Evolutionary conservation across 64 coral and sea anemone genomes (phyloP), one percentile per base, ranked within the genome.

Genomic region (Montipora cactus): DNA sequence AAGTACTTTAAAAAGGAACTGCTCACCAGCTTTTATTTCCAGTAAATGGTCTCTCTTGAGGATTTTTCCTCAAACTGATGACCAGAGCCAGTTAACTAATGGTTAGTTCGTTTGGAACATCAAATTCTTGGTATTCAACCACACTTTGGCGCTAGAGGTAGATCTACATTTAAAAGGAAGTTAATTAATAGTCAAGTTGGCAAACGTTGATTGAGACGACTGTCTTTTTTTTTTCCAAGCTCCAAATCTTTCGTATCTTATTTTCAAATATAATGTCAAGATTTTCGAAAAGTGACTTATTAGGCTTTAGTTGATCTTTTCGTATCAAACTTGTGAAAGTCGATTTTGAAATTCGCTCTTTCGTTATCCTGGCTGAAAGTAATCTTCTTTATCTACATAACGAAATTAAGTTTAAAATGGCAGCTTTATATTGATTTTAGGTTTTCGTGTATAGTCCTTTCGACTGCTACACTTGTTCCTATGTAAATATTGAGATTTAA

Each of bases 401-500:
- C 4, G 12, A 62, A 78, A 49, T 19, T 18, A 15, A 46, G 23
- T 14, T 15, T 22, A 44, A 62, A 64, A 64, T 64, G 53, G 53
- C 53, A 57, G 11, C 53, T 57, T 14, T 23, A 21, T 59, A 66
- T 62, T 37, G 55, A 66, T 47, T 45, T 23, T 6, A 82, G 12
- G 5, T 44, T 11, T 46, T 47, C 48, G 50, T 81, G 28, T 16
- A n/a, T 47, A 84, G 67, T 18, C 15, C 0, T 13, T 55, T 62
- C 15, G 5, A 82, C 62, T 82, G 80, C 14, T 82, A 82, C 58
- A 51, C 58, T 82, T 82, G 20, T 68, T 49, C 49, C 18, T 62
- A 47, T 86, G 45, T 28, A 71, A 86, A 72, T 68, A 70, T 71
- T 71, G 44, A 86, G 45, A 14, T 71, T 10, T 71, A 71, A 70